Evolutionary conservation across 2,888 invertebrate species (phyloP), one percentile per base, ranked within the genome.

Genomic region (Atherix ibis): DNA sequence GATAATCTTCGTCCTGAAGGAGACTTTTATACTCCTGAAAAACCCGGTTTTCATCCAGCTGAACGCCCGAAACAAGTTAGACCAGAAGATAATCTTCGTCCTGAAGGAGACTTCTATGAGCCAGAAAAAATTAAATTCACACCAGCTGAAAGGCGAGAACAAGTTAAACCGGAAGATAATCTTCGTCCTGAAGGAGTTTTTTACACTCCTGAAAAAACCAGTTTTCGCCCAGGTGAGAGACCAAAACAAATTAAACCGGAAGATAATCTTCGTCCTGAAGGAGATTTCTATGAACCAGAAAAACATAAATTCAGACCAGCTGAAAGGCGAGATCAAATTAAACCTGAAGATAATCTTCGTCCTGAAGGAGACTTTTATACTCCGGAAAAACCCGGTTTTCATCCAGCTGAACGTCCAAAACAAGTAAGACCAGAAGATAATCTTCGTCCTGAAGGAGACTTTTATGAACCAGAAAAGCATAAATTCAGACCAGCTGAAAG

Each of bases 401-500:
- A 47, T 2, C 67, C 67, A 9, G 68, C 65, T 18, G 41, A 39
- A 19, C 32, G 40, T 10, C 40, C 64, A 12, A 61, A 63, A 37
- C 60, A 65, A 17, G 66, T 64, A 0, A 66, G 58, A 48, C 72
- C 68, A 36, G 63, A 67, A 48, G 73, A 74, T 45, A 73, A 74
- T 51, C 52, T 75, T 3, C 58, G 56, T 42, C 66, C 67, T 8
- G 72, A 73, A 54, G 72, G 65, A 10, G 54, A 59, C 4, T 58
- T 65, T 46, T 58, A 65, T 24, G 49, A 53, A 22, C 60, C 59
- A 5, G 53, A 57, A 12, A 52, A 47, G 22, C 68, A 66, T 2
- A 67, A 62, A 42, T 68, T 62, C 46, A 54, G 58, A 26, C 35
- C 27, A 43, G 44, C 48, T 44, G 42, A 42, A 30, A 64, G 66